phyloP scores from a whole-genome alignment of 2,888 invertebrate species.

The Lasioglossum leucozonium region DNA sequence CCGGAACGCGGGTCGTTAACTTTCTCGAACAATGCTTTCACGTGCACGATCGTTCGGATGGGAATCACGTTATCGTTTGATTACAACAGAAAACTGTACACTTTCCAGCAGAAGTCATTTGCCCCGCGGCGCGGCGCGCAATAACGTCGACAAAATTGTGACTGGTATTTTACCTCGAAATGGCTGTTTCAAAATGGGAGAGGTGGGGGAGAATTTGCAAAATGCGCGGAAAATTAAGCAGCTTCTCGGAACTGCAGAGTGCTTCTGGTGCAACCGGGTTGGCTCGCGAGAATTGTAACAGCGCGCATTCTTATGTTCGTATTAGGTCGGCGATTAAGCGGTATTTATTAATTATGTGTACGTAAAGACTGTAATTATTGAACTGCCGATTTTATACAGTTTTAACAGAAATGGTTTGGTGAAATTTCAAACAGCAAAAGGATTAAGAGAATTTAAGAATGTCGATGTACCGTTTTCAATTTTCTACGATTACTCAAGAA shows the following conservation, averaged over 20 bases:
- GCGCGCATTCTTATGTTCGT: not conserved
- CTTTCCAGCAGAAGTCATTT: constrained; percentile 43
- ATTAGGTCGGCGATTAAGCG: not conserved
- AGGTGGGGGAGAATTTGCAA: not conserved
- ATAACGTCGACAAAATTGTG: constrained; percentile 12
- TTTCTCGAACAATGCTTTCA: constrained; percentile 74
- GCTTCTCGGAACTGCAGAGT: not conserved
- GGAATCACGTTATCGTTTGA: constrained; percentile 66
- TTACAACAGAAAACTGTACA: constrained; percentile 62
- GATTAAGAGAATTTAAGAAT: not conserved
- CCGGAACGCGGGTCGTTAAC: constrained; percentile 68
- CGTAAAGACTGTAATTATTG: not conserved
- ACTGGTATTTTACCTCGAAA: constrained; percentile 31
- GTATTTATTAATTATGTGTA: not conserved
- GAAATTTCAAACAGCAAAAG: not conserved
- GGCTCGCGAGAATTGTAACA: not conserved
- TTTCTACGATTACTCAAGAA: not conserved
- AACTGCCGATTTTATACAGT: not conserved
- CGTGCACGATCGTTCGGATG: constrained; percentile 64
- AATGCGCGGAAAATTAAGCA: constrained; percentile 6
- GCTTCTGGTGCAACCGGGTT: not conserved
- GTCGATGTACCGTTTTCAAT: not conserved
- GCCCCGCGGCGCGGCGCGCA: not conserved
- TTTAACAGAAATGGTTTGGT: not conserved
- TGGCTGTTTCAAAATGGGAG: not conserved